phyloP scores from a whole-genome alignment of 2,797 vertebrate genomes.

The Astyanax mexicanus region DNA sequence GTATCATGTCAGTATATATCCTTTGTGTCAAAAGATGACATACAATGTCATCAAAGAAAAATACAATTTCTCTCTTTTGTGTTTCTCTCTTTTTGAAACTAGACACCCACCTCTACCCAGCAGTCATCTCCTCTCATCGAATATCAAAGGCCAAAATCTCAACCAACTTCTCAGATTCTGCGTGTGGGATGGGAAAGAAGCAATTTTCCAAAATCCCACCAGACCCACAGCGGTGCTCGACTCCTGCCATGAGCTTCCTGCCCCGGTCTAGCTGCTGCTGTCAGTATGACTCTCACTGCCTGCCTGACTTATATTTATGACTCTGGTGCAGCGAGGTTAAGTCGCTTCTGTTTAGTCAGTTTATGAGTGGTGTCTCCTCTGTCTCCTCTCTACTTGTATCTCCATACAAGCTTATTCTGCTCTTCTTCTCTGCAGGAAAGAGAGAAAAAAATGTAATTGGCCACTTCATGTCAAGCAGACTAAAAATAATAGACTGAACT shows the following conservation, averaged over 20 bases:
- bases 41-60: constrained; percentile 28
- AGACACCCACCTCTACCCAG: constrained; percentile 12
- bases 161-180: constrained; percentile 35
- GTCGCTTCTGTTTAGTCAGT: constrained; percentile 43
- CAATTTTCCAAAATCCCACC: constrained; percentile 55
- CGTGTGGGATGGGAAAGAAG: constrained; percentile 42
- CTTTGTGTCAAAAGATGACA: constrained; percentile 31
- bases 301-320: constrained; percentile 71
- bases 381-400: constrained; percentile 2
- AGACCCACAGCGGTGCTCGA: constrained; percentile 62
- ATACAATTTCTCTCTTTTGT: constrained; percentile 24
- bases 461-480: neutral
- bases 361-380: constrained; percentile 27
- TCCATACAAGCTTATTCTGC: constrained; percentile 14
- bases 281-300: constrained; percentile 64
- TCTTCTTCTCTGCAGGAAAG: neutral
- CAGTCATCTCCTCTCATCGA: neutral
- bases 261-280: constrained; percentile 69
- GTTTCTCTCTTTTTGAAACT: constrained; percentile 26
- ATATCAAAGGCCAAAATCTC: constrained; percentile 16
- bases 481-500: neutral
- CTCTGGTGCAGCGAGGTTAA: constrained; percentile 62
- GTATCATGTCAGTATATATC: constrained; percentile 42
- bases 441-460: constrained; percentile 16
- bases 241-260: constrained; percentile 75